Base-by-base conservation (phyloP, 2,888 invertebrate species). In the Xiphydria camelus region DNA sequence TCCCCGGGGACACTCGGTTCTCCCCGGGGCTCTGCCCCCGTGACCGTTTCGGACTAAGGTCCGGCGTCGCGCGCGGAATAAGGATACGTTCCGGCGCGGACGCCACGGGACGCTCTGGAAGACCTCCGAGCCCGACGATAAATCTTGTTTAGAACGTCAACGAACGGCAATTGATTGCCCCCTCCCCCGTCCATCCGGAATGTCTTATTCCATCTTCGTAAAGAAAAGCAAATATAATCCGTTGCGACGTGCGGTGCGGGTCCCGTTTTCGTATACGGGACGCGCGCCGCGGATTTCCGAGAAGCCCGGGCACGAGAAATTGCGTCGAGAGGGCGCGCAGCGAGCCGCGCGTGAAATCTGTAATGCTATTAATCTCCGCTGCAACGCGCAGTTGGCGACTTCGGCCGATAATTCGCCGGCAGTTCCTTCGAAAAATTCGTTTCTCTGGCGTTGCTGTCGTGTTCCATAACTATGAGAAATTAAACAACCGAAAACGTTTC, bases 341-440 rank as follows among this genome's bases (percentile, higher is more conserved):
- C 20, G 15, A 15, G 33, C 15, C 41, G n/a, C 19, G 41, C 33
- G 5, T 29, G 29, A 29, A 49, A 47, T 47, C 38, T 15, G 17
- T 37, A 46, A 47, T 19, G 21, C 32, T 38, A 34, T 49, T 25
- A 41, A 37, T 41, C 29, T 41, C 26, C n/a, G 5, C 2, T 7
- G 29, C 12, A 29, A 29, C 15, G 15, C n/a, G n/a, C n/a, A n/a
- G n/a, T n/a, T n/a, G n/a, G n/a, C n/a, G n/a, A n/a, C n/a, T n/a
- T n/a, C n/a, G n/a, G n/a, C n/a, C n/a, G n/a, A n/a, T n/a, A n/a
- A n/a, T n/a, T n/a, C n/a, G n/a, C n/a, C n/a, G n/a, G n/a, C n/a
- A n/a, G n/a, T n/a, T n/a, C n/a, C n/a, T n/a, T n/a, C n/a, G n/a
- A n/a, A n/a, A n/a, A n/a, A n/a, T n/a, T n/a, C n/a, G n/a, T n/a